Conservation (phyloP, 2,888 invertebrate genomes). For the Pyrrhosoma nymphula region DNA sequence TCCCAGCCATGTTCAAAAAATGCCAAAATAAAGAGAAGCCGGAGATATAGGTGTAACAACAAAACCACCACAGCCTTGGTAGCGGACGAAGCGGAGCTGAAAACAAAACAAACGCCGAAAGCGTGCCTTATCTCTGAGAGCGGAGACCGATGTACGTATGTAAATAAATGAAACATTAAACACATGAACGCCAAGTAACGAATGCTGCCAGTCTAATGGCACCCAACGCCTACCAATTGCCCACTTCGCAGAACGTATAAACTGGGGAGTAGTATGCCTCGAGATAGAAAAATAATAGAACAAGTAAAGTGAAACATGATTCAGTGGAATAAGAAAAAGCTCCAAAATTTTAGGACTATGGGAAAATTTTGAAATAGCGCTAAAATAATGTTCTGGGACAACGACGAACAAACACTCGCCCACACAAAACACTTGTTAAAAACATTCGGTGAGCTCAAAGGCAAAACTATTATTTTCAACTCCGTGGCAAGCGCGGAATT, state of each 20-base stretch:
- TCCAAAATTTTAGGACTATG: background rate
- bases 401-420: background rate
- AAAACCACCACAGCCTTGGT: background rate
- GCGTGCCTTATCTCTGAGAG: background rate
- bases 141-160: background rate
- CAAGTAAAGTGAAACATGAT: background rate
- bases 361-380: background rate
- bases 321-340: background rate
- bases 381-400: background rate
- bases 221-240: background rate
- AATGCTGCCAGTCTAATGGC: background rate
- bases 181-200: background rate
- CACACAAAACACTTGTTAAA: background rate
- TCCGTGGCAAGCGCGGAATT: no score
- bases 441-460: background rate
- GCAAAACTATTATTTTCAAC: no score
- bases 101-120: background rate
- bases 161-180: background rate
- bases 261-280: background rate
- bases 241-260: background rate
- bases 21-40: background rate
- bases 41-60: background rate
- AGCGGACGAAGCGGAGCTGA: background rate
- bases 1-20: background rate
- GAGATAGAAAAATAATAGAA: background rate